Evolutionary conservation across 2,797 vertebrate genomes (phyloP).

Genomic region (Agapornis canus): DNA sequence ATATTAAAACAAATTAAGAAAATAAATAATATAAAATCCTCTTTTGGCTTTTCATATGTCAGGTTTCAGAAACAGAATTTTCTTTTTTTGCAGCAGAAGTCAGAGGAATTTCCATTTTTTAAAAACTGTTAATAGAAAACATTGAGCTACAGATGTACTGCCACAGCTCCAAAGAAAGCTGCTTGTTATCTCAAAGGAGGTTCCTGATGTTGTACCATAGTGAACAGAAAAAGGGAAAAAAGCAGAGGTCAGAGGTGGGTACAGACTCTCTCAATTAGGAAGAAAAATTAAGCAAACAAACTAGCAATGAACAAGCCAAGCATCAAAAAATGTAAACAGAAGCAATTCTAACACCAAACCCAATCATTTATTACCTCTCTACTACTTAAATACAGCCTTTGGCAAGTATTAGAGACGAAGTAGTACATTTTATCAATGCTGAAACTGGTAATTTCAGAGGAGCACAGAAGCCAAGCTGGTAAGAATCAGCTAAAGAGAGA

Average conservation of each 20-base stretch:
- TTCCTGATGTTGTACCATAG: background rate
- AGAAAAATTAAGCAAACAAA: slow-evolving; percentile 45
- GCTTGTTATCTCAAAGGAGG: background rate
- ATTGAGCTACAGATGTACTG: background rate
- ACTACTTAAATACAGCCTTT: slow-evolving; percentile 7
- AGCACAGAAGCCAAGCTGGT: background rate
- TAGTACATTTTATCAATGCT: background rate
- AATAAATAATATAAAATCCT: background rate
- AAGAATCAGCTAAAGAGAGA: background rate
- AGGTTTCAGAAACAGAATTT: background rate
- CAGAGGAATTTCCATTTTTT: background rate
- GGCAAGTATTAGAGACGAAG: background rate
- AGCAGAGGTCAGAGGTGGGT: background rate
- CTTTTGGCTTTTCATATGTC: background rate
- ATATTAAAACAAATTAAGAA: background rate
- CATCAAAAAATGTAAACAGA: slow-evolving; percentile 11
- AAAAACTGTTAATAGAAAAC: background rate
- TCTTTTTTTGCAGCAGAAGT: background rate
- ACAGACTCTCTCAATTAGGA: slow-evolving; percentile 14
- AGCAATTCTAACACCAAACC: slow-evolving; percentile 6
- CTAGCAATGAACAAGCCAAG: background rate
- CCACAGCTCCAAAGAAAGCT: slow-evolving; percentile 1
- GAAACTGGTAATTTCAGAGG: background rate
- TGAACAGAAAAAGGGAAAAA: slow-evolving; percentile 1
- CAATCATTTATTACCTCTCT: slow-evolving; percentile 5